Evolutionary conservation across 2,113 vertebrate genomes (phyloP).

Genomic region (Trogon surrucura): DNA sequence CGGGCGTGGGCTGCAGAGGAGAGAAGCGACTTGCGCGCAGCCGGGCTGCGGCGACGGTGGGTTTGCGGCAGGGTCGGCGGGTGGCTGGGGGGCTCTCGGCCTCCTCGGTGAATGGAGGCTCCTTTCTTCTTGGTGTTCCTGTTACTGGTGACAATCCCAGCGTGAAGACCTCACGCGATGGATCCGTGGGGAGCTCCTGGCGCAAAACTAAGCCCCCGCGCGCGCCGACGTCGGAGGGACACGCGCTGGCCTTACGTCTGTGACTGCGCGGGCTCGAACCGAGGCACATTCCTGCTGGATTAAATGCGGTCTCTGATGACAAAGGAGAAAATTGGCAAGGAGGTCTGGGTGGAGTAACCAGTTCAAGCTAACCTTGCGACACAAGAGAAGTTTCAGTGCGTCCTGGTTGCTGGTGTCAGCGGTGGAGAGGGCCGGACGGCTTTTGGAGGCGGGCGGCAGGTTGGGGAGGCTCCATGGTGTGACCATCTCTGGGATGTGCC

Average conservation of each 20-base stretch:
- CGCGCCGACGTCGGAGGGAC: background rate
- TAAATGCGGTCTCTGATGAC: constrained; percentile 53
- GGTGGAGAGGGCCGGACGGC: background rate
- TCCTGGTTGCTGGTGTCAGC: background rate
- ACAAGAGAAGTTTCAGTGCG: background rate
- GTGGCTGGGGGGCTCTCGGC: fast-evolving
- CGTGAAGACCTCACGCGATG: fast-evolving
- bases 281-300: constrained; percentile 54
- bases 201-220: background rate
- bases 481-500: background rate
- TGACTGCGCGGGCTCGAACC: background rate
- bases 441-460: background rate
- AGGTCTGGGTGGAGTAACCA: constrained; percentile 70
- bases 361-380: constrained; percentile 68
- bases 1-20: background rate
- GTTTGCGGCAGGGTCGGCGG: background rate
- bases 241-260: fast-evolving
- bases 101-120: background rate
- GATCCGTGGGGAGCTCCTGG: fast-evolving
- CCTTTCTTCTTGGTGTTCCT: fast-evolving
- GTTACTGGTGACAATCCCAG: background rate
- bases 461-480: background rate
- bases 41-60: background rate
- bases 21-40: fast-evolving
- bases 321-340: constrained; percentile 67